Percentiles rank a stretch among this genome's conserved stretches.
These are phyloP conservation scores for Polypterus senegalus DNA, from an alignment of 2,113 vertebrate genomes.

Conservation along the genomic window DNA sequence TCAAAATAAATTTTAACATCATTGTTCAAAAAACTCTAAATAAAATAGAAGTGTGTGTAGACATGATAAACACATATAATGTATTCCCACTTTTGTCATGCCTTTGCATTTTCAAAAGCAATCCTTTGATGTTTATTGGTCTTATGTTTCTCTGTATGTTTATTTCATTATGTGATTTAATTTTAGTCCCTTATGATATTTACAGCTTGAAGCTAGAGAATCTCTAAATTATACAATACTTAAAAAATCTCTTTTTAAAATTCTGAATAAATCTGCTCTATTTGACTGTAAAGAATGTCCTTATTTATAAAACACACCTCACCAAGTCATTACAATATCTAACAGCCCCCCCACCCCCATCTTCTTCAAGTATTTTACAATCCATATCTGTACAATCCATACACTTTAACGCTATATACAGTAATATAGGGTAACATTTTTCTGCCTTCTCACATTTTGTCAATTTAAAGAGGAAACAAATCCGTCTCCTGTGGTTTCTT, in stretches of 20 bases:
- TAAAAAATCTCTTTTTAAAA: slow-evolving; percentile 4
- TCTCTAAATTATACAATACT: slow-evolving; percentile 8
- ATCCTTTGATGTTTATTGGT: background rate
- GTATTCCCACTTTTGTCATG: background rate
- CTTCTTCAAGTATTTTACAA: slow-evolving; percentile 10
- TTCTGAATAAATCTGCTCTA: slow-evolving; percentile 5
- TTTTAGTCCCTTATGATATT: slow-evolving; percentile 3
- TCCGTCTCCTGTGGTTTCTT: slow-evolving; percentile 28
- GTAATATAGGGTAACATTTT: slow-evolving; percentile 28
- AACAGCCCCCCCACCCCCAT: background rate
- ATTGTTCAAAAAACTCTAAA: too few relatives aligned
- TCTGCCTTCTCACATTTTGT: slow-evolving; percentile 1
- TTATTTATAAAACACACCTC: slow-evolving; percentile 14
- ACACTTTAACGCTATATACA: slow-evolving; percentile 47
- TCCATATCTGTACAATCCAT: slow-evolving; percentile 53
- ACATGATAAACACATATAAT: background rate
- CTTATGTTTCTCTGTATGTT: background rate
- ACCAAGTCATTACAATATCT: slow-evolving; percentile 10
- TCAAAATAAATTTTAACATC: too few relatives aligned
- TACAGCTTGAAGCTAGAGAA: slow-evolving; percentile 6
- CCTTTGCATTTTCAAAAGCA: slow-evolving; percentile 1
- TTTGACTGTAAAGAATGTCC: background rate
- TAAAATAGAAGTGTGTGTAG: too few relatives aligned
- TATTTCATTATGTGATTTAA: slow-evolving; percentile 4
- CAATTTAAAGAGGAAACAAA: slow-evolving; percentile 16